Evolutionary conservation across 2,113 vertebrate species (phyloP).

Genomic region (Vidua chalybeata): DNA sequence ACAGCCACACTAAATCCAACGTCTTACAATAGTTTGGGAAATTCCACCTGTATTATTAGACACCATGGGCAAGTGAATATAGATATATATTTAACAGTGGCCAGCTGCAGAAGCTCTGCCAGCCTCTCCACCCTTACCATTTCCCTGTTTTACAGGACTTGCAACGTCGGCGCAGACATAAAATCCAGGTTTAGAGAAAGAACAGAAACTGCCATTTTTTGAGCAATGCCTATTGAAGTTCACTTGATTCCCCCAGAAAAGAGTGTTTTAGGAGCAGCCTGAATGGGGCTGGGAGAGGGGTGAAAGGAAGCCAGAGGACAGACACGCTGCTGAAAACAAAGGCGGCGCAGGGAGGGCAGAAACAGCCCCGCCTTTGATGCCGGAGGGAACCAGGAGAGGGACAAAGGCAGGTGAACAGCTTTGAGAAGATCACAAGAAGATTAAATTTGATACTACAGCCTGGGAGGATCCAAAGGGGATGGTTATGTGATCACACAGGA

Average conservation of each 20-base stretch:
- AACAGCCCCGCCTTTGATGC: neutral
- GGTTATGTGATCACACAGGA: neutral
- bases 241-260: neutral
- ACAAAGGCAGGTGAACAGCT: neutral
- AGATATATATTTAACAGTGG: neutral
- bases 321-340: neutral
- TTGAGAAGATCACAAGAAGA: neutral
- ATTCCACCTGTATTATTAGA: neutral
- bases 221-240: neutral
- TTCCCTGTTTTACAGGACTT: neutral
- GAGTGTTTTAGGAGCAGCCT: neutral
- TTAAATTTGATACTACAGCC: neutral
- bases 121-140: neutral
- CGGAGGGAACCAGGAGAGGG: neutral
- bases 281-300: neutral
- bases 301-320: neutral
- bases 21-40: neutral
- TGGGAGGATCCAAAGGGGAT: neutral
- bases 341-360: neutral
- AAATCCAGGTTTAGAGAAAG: neutral
- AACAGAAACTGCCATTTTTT: neutral
- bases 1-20: neutral
- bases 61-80: neutral
- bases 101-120: neutral
- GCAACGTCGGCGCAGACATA: rapidly evolving